Conservation (phyloP, 2,888 invertebrate species). For the Polia nebulosa region DNA sequence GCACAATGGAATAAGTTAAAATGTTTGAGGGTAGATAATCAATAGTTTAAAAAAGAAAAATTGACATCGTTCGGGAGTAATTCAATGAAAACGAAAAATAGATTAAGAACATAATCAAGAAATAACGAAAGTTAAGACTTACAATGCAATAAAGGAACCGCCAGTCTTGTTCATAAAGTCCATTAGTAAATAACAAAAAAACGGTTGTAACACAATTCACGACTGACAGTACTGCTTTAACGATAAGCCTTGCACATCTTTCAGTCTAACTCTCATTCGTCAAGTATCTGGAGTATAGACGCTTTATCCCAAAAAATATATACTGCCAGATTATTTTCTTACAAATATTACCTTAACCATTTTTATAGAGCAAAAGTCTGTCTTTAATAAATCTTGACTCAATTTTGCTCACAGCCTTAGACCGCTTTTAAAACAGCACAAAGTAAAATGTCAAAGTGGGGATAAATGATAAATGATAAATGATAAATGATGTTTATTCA, state of each 20-base stretch:
- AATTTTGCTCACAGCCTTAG: not conserved
- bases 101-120: not conserved
- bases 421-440: conserved; percentile 36
- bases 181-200: too few species aligned
- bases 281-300: not conserved
- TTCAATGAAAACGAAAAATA: not conserved
- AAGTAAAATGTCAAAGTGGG: conserved; percentile 42
- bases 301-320: too few species aligned
- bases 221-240: too few species aligned
- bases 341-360: too few species aligned
- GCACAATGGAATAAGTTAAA: too few species aligned
- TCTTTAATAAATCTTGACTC: not conserved
- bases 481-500: too few species aligned
- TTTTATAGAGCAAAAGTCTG: not conserved
- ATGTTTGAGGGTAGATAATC: too few species aligned
- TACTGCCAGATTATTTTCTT: too few species aligned
- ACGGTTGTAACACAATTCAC: too few species aligned
- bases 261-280: not conserved
- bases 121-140: not conserved
- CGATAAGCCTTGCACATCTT: not conserved
- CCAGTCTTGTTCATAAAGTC: too few species aligned
- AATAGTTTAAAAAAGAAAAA: not conserved
- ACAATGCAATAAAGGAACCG: not conserved
- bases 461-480: too few species aligned
- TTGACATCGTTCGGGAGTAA: not conserved